Percentiles rank a stretch among this genome's conserved stretches.
phyloP scores from a whole-genome alignment of 2,113 vertebrate genomes.

The Callithrix jacchus region DNA sequence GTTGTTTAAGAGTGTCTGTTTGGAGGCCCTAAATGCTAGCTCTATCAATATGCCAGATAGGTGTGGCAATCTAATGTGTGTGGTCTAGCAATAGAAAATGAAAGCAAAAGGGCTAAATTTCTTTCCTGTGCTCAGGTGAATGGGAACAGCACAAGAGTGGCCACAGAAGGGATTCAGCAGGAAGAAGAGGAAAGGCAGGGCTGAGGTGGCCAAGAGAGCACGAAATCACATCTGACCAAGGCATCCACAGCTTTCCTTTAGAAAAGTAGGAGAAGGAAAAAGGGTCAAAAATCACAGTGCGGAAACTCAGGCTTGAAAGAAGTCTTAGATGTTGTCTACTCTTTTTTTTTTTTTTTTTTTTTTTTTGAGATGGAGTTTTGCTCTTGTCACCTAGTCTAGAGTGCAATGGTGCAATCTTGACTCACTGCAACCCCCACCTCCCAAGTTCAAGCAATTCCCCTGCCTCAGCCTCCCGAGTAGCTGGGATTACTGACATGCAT shows the following conservation, averaged over 20 bases:
- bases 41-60: neutral
- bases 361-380: no score
- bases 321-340: no score
- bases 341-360: no score
- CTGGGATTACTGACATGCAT: no score
- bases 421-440: no score
- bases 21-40: neutral
- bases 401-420: no score
- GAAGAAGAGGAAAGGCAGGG: neutral
- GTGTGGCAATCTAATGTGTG: neutral
- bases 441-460: no score
- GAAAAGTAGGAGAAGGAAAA: neutral
- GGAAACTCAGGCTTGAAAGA: neutral
- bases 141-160: neutral
- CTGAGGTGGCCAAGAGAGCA: neutral
- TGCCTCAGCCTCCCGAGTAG: no score
- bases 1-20: neutral
- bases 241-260: neutral
- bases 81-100: neutral
- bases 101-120: neutral
- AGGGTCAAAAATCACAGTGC: neutral
- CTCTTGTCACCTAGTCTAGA: no score
- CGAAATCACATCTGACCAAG: neutral
- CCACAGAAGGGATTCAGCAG: neutral
- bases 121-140: neutral